These are phyloP conservation scores for Saccostrea glomerata DNA, from an alignment of 1,140 invertebrate genomes.

Conservation along the genomic window DNA sequence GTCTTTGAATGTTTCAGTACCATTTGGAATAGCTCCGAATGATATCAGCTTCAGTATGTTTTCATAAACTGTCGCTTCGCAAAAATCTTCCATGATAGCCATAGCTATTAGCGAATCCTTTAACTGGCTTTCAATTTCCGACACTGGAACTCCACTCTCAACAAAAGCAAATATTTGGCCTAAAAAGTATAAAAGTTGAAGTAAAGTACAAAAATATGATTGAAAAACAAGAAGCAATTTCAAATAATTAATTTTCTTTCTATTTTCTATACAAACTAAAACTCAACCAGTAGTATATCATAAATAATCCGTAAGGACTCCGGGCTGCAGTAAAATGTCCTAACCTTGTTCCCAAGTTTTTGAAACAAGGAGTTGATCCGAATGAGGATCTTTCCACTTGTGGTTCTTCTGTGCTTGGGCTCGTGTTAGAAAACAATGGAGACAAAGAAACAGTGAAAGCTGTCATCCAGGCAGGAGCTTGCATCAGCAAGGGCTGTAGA, in stretches of 20 bases:
- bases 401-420: not conserved
- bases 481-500: not conserved
- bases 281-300: too few relatives aligned
- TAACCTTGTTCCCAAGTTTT: not conserved
- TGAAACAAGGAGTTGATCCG: not conserved
- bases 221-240: too few relatives aligned
- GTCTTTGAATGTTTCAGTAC: not conserved
- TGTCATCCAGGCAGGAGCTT: not conserved
- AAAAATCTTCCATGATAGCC: not conserved
- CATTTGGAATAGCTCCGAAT: not conserved
- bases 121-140: not conserved
- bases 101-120: not conserved
- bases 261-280: too few relatives aligned
- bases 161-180: not conserved
- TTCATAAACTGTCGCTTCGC: not conserved
- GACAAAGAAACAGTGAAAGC: not conserved
- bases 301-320: too few relatives aligned
- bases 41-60: constrained; percentile 4
- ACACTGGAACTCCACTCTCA: not conserved
- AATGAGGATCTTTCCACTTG: not conserved
- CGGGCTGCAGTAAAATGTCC: not conserved
- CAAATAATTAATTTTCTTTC: too few relatives aligned
- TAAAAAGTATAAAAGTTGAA: not conserved
- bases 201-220: too few relatives aligned
- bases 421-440: not conserved